Conservation (phyloP, 2,797 vertebrate genomes). For the Chloroceryle inda region DNA sequence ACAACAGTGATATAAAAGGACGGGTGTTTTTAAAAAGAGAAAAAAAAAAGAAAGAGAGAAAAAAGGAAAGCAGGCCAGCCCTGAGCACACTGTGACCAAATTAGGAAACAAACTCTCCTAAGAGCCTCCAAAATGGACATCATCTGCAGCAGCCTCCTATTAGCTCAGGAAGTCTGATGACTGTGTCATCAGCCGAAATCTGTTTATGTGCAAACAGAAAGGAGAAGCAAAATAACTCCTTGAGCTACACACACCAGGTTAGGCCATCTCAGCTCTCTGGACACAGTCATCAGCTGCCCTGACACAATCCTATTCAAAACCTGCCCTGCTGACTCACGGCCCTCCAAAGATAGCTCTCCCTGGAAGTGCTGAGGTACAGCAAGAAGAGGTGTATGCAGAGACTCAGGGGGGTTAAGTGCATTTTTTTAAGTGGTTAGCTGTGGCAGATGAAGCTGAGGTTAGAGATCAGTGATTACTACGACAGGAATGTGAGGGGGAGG, state of each 20-base stretch:
- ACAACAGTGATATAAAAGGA: constrained; percentile 49
- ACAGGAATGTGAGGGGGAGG: constrained; percentile 72
- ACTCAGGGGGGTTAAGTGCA: background rate
- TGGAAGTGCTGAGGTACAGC: background rate
- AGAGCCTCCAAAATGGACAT: constrained; percentile 62
- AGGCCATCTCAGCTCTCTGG: background rate
- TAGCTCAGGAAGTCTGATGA: constrained; percentile 54
- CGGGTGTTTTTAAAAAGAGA: constrained; percentile 31
- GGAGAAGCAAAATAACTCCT: constrained; percentile 60
- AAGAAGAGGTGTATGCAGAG: background rate
- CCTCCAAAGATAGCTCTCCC: constrained; percentile 17
- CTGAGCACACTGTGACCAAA: constrained; percentile 79
- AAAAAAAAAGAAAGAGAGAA: background rate
- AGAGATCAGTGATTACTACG: constrained; percentile 64
- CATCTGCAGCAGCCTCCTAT: background rate
- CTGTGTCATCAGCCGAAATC: constrained; percentile 57
- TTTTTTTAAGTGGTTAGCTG: constrained; percentile 9
- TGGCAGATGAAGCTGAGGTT: constrained; percentile 57
- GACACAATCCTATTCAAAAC: background rate
- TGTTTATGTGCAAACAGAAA: constrained; percentile 66
- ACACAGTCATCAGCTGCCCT: background rate
- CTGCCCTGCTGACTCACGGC: background rate
- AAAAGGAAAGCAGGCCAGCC: constrained; percentile 71
- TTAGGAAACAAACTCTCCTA: constrained; percentile 79
- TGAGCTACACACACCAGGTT: background rate